Evolutionary conservation across 2,113 vertebrate genomes (phyloP), one percentile per base, ranked within the genome.

Genomic region (Seriola dumerili): DNA sequence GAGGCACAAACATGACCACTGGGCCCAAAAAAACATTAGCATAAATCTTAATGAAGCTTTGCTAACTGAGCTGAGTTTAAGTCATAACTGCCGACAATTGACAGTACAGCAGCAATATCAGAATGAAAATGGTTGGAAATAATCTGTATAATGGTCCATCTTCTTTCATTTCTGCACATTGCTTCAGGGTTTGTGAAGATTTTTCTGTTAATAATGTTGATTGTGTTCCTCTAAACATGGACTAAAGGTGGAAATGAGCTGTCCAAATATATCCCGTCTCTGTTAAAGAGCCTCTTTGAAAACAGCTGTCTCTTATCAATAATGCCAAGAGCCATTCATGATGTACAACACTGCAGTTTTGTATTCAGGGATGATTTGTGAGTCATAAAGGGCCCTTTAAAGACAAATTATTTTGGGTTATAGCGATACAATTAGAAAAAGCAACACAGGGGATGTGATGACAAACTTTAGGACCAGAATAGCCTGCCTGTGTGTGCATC

Each of bases 351-450:
- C 36, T 40, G 50, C 42, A 32, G 17, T 14, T 71, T 32, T 59
- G 21, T 23, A 46, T 52, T 74, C n/a, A 48, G 63, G 61, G 69
- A 34, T 23, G 73, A 34, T 23, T 44, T 59, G 21, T 48, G 36
- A 32, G 42, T 19, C 11, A 68, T 48, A 23, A 64, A 40, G 5
- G 75, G 32, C 16, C 19, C 21, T 77, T 83, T 80, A 36, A 80
- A 72, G 68, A 85, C 59, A 67, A 63, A 63, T 75, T 13, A 78
- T 70, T 74, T 58, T 46, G n/a, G 13, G 19, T 78, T 65, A 64
- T 6, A 42, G 21, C 0, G 5, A 65, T 54, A 58, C 52, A 25
- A 58, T 73, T 81, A 86, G 25, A 70, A 42, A 62, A 40, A 73
- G 64, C 48, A 40, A 46, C n/a, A 72, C 32, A 61, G 72, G 58